Evolutionary conservation across 2,888 invertebrate species (phyloP).

Genomic region (Nasonovia ribisnigri): DNA sequence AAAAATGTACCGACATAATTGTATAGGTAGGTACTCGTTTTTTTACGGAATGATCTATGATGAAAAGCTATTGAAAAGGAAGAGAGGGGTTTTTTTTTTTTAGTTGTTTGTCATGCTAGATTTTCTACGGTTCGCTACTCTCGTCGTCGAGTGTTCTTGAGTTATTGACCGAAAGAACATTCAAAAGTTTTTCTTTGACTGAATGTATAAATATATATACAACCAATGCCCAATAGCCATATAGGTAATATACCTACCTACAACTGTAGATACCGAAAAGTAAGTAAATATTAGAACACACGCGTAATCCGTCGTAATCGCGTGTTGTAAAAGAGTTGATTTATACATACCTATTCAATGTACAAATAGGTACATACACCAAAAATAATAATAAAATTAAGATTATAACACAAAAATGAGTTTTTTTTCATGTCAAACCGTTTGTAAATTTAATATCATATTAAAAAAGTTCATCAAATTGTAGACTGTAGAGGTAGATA

Average conservation of each 20-base stretch:
- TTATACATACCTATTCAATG: neutral
- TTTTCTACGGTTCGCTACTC: slow-evolving; percentile 27
- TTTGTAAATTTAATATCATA: neutral
- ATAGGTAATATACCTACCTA: neutral
- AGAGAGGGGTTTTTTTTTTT: neutral
- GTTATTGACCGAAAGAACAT: slow-evolving; percentile 43
- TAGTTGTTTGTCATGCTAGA: neutral
- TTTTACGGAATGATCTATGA: neutral
- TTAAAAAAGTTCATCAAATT: neutral
- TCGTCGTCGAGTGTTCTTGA: slow-evolving; percentile 14
- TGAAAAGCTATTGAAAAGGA: neutral
- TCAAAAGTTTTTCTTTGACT: slow-evolving; percentile 37
- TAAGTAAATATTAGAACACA: neutral
- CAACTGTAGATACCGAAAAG: neutral
- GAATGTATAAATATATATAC: neutral
- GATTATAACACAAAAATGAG: neutral
- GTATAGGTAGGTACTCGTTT: neutral
- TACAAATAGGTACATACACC: neutral
- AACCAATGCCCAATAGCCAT: neutral
- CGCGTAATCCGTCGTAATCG: neutral
- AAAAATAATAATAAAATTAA: neutral
- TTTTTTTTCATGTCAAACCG: neutral
- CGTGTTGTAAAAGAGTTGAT: neutral
- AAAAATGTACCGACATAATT: neutral
- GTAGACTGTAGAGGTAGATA: neutral